These are phyloP conservation scores for Cydia pomonella DNA, from an alignment of 1,140 invertebrate genomes.

Conservation along the genomic window DNA sequence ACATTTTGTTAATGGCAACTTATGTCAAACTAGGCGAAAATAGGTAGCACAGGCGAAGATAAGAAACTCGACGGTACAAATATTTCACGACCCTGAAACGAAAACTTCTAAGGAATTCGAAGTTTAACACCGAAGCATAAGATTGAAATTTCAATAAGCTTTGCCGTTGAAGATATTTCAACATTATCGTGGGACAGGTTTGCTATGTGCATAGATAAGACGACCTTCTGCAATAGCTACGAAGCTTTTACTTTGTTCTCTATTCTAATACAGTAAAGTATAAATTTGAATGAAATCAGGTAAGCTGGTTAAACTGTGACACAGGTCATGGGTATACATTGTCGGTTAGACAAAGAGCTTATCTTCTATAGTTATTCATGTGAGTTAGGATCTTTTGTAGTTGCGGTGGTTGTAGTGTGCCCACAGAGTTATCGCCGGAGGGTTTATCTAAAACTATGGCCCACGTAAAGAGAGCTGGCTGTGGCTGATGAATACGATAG, in stretches of 20 bases:
- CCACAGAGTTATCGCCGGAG: not conserved
- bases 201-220: constrained; percentile 31
- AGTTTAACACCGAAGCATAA: not conserved
- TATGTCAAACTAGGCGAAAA: too few relatives aligned
- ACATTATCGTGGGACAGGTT: constrained; percentile 26
- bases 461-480: not conserved
- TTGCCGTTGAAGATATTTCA: not conserved
- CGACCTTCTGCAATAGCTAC: not conserved
- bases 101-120: not conserved
- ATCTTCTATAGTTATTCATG: not conserved
- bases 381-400: not conserved
- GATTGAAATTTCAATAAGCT: constrained; percentile 1
- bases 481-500: not conserved
- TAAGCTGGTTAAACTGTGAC: constrained; percentile 13
- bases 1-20: too few relatives aligned
- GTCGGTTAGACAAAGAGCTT: not conserved
- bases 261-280: not conserved
- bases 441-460: constrained; percentile 3
- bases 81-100: constrained; percentile 22
- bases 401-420: not conserved
- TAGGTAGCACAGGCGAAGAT: too few relatives aligned
- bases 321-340: constrained; percentile 17
- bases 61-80: too few relatives aligned
- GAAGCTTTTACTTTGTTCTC: not conserved
- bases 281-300: constrained; percentile 6